Percentiles rank a stretch among this genome's conserved stretches.
phyloP scores from a whole-genome alignment of 2,797 vertebrate species.

The Sebastes trivittatus region DNA sequence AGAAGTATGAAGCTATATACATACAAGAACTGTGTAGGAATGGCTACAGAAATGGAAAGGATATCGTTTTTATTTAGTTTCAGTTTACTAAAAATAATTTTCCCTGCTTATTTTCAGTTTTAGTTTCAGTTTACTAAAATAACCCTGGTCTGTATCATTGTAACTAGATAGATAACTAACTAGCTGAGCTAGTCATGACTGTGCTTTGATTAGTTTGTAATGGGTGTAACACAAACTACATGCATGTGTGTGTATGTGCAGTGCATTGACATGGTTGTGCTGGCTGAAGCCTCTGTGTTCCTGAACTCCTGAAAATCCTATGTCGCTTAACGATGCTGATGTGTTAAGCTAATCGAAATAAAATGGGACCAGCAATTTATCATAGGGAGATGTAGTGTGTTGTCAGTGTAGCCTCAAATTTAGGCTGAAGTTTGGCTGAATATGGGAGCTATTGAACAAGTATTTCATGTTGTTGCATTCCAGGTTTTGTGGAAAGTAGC shows the following conservation, averaged over 20 bases:
- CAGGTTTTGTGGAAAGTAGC: not conserved
- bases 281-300: rapidly evolving
- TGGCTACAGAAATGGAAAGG: too few species aligned
- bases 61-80: too few species aligned
- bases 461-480: not conserved
- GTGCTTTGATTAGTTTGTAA: not conserved
- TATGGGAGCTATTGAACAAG: not conserved
- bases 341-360: not conserved
- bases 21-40: too few species aligned
- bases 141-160: too few species aligned
- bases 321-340: not conserved
- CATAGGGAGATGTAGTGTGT: not conserved
- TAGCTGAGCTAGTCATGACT: not conserved
- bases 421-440: not conserved
- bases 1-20: too few species aligned
- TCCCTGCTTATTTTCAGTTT: too few species aligned
- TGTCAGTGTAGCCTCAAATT: not conserved
- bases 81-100: too few species aligned
- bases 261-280: not conserved
- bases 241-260: not conserved
- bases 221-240: not conserved
- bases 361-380: not conserved
- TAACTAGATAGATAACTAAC: not conserved
- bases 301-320: not conserved
- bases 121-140: too few species aligned